Conservation (phyloP, 1,140 invertebrate species). For the Drosophila baimaii region DNA sequence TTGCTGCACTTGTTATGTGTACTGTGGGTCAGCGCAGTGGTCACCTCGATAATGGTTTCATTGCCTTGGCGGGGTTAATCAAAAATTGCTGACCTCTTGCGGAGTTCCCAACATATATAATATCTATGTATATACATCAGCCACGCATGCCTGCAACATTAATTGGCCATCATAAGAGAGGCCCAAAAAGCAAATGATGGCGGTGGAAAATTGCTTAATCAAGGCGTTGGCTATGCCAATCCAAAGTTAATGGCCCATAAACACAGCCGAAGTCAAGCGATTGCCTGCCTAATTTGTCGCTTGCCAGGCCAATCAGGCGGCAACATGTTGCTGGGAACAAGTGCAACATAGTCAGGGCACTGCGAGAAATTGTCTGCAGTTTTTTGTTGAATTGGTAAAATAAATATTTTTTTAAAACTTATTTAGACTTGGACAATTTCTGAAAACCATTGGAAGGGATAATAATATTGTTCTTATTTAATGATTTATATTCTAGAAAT, state of each 20-base stretch:
- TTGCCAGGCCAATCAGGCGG: conserved; percentile 71
- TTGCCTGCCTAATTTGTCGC: conserved; percentile 78
- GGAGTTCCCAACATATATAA: conserved; percentile 5
- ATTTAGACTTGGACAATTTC: background rate
- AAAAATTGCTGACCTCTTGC: conserved; percentile 72
- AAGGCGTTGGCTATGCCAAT: conserved; percentile 67
- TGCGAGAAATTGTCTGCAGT: conserved; percentile 7
- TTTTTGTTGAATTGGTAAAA: background rate
- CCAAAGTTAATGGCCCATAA: conserved; percentile 76
- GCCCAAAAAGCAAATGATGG: conserved; percentile 29
- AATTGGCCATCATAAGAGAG: conserved; percentile 75
- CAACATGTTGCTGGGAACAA: conserved; percentile 72
- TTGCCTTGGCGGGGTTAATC: conserved; percentile 70
- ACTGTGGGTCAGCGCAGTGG: conserved; percentile 32
- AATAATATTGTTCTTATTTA: no score
- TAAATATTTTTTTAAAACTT: background rate
- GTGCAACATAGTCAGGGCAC: conserved; percentile 53
- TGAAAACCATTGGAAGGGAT: background rate
- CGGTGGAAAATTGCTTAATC: conserved; percentile 71
- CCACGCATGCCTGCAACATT: conserved; percentile 72
- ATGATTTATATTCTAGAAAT: no score
- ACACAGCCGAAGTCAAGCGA: conserved; percentile 77
- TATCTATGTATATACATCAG: conserved; percentile 38
- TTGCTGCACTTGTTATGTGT: conserved; percentile 41
- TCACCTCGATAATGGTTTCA: conserved; percentile 69